These are phyloP conservation scores for Tetramorium parvispinum DNA, from an alignment of 1,140 invertebrate genomes.

Conservation along the genomic window DNA sequence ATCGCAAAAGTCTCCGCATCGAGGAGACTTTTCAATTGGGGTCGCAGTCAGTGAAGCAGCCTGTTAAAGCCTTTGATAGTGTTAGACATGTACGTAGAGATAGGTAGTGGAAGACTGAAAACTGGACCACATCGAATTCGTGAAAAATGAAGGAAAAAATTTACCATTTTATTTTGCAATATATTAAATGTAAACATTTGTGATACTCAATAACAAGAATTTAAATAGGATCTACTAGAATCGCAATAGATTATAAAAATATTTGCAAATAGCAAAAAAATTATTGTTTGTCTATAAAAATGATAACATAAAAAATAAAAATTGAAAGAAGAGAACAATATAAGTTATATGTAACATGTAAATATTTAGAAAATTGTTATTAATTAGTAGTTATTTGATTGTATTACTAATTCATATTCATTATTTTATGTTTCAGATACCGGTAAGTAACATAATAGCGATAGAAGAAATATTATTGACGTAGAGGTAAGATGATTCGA, in stretches of 20 bases:
- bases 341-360: neutral
- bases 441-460: neutral
- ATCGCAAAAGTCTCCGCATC: conserved; percentile 67
- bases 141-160: neutral
- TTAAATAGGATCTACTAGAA: neutral
- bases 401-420: neutral
- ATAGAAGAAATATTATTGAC: neutral
- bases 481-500: neutral
- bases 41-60: neutral
- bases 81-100: neutral
- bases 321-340: neutral
- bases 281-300: neutral
- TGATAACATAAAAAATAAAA: neutral
- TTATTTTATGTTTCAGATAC: conserved; percentile 25
- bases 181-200: neutral
- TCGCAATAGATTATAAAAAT: neutral
- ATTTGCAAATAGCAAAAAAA: neutral
- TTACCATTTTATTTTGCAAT: neutral
- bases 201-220: neutral
- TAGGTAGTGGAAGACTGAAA: neutral
- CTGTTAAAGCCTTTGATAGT: neutral
- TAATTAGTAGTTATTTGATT: neutral
- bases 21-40: conserved; percentile 66
- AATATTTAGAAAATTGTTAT: neutral
- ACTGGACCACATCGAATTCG: neutral